A percentile compares a stretch with the other conserved stretches of the same genome.
Conservation (phyloP, 2,888 invertebrate species). For the Cheilosia pagana region DNA sequence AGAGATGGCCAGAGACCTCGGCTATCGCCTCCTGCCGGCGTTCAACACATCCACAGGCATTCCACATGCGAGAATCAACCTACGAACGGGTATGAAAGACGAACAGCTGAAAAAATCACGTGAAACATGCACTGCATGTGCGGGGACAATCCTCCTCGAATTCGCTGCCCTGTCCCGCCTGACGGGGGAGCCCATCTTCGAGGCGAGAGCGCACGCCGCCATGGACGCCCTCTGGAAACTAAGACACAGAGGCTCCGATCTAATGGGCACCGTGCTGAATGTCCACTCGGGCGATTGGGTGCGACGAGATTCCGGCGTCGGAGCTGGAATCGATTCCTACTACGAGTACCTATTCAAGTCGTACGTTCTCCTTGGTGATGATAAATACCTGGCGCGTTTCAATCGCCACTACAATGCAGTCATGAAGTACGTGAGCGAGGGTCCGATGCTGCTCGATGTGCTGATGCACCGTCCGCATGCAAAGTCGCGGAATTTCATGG, state of each 20-base stretch:
- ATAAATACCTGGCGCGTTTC: slow-evolving; percentile 96
- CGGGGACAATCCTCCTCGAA: slow-evolving; percentile 98
- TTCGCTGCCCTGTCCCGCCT: slow-evolving; percentile 97
- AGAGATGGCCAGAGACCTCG: slow-evolving; percentile 95
- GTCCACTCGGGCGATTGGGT: slow-evolving; percentile 99
- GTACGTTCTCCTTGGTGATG: slow-evolving; percentile 97
- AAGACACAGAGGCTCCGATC: slow-evolving; percentile 93
- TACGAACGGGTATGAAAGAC: slow-evolving; percentile 92
- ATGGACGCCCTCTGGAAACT: slow-evolving; percentile 99
- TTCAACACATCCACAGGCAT: slow-evolving; percentile 99
- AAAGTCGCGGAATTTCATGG: slow-evolving; percentile 98
- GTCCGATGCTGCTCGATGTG: slow-evolving; percentile 97
- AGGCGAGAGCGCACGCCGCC: slow-evolving; percentile 96
- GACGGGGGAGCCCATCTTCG: slow-evolving; percentile 94
- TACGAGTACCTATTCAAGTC: slow-evolving; percentile 99
- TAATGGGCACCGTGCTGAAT: slow-evolving; percentile 98
- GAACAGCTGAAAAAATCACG: slow-evolving; percentile 89
- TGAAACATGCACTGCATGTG: slow-evolving; percentile 99
- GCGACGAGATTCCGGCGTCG: slow-evolving; percentile 97
- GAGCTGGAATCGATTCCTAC: slow-evolving; percentile 99
- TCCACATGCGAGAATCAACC: slow-evolving; percentile 97
- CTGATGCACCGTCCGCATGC: slow-evolving; percentile 97
- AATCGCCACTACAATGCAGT: slow-evolving; percentile 97
- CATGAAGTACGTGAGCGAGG: slow-evolving; percentile 97
- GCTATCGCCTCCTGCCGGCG: slow-evolving; percentile 96